phyloP scores from a whole-genome alignment of 2,888 invertebrate species.

The Cheilosia variabilis region DNA sequence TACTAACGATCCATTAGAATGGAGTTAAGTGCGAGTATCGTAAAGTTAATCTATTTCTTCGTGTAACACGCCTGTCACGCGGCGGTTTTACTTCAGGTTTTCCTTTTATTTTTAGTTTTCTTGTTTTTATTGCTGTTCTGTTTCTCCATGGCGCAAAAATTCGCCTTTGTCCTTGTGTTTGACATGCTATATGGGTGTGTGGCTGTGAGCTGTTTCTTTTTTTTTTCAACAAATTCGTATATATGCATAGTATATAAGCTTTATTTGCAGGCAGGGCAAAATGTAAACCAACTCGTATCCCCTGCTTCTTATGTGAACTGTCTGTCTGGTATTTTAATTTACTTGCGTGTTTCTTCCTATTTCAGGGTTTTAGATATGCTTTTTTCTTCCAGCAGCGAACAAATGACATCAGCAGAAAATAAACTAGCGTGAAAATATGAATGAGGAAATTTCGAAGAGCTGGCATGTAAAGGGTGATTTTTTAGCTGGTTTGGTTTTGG shows the following conservation, averaged over 20 bases:
- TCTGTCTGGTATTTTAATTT: conserved; percentile 67
- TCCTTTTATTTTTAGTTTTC: conserved; percentile 43
- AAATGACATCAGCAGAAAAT: conserved; percentile 66
- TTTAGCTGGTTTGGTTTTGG: too few species aligned
- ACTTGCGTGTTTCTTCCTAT: conserved; percentile 63
- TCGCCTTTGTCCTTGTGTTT: conserved; percentile 47
- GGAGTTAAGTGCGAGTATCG: conserved; percentile 24
- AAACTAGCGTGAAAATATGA: conserved; percentile 59
- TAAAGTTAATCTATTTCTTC: conserved; percentile 52
- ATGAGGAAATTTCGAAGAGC: conserved; percentile 35
- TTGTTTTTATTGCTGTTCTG: conserved; percentile 30
- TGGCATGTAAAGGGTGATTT: too few species aligned
- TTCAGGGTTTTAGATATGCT: conserved; percentile 48
- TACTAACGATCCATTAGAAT: conserved; percentile 27
- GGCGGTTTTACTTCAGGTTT: conserved; percentile 49
- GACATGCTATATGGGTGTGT: conserved; percentile 57
- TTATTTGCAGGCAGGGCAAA: conserved; percentile 47
- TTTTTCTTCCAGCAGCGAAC: conserved; percentile 37
- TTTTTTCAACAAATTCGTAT: conserved; percentile 31
- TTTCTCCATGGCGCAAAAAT: conserved; percentile 44
- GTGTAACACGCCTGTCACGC: conserved; percentile 57
- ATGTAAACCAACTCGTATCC: conserved; percentile 20
- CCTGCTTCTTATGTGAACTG: conserved; percentile 39
- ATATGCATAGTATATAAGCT: conserved; percentile 38
- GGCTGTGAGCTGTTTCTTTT: conserved; percentile 40